Base-by-base conservation (phyloP, 2,797 vertebrate species). In the Epinephelus malabaricus region DNA sequence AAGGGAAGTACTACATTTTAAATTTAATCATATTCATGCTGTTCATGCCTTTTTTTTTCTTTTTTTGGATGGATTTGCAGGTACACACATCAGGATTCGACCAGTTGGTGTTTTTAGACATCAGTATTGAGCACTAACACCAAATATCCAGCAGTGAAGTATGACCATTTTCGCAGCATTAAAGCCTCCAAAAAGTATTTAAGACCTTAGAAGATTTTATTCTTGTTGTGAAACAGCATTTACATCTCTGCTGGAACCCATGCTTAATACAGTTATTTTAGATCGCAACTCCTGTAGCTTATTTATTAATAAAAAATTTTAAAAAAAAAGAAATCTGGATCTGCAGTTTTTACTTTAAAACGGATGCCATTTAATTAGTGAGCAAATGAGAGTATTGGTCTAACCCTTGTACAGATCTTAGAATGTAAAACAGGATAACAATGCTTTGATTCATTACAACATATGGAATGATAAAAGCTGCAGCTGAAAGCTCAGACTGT, bases 401-500 rank as follows among this genome's bases (percentile, higher is more conserved):
- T 12, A 55, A 62, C 30, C 18, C n/a, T 25, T 15, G 19, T 19
- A 54, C 25, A 65, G 18, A 59, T 75, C 3, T 25, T 5, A 25
- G 3, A n/a, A 46, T 47, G 60, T 53, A 30, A 63, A 60, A 73
- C 38, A 64, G 2, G 1, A 25, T 8, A 64, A 61, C 5, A 46
- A 17, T 19, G 23, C 10, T 38, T 76, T 40, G 6, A 55, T 34
- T 43, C 10, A 49, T 63, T n/a, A 70, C 45, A 50, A 21, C 25
- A 47, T 40, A 53, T 67, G 30, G 27, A 72, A 55, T 21, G 46
- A 76, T 23, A 13, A 62, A 77, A 77, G 38, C 49, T 59, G 50
- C 2, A 2, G n/a, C n/a, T 63, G 46, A 59, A 81, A 85, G 69
- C 54, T 85, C 69, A 10, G 54, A 81, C 72, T 75, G 83, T 75